Conservation (phyloP, 2,113 vertebrate species). For the Scytalopus superciliaris region DNA sequence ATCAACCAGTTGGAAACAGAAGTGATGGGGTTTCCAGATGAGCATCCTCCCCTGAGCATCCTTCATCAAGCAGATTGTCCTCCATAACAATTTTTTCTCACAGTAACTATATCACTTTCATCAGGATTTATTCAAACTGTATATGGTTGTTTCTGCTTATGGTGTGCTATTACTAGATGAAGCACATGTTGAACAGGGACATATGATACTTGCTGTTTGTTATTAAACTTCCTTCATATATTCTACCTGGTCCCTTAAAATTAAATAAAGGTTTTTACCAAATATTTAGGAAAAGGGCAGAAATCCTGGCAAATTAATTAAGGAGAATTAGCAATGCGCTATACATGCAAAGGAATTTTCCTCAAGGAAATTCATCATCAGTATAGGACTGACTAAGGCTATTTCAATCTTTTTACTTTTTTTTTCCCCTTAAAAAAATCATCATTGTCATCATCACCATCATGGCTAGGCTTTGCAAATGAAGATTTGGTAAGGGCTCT, state of each 20-base stretch:
- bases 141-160: neutral
- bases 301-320: neutral
- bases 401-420: neutral
- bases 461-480: too few relatives aligned
- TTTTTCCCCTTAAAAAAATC: neutral
- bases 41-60: neutral
- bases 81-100: neutral
- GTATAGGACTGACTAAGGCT: neutral
- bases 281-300: neutral
- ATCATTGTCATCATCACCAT: too few relatives aligned
- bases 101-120: neutral
- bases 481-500: too few relatives aligned
- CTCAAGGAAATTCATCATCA: neutral
- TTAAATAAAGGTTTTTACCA: neutral
- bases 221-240: neutral
- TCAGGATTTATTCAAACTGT: neutral
- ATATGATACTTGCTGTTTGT: neutral
- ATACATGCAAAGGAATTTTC: neutral
- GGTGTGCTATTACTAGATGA: neutral
- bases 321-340: neutral
- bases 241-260: neutral
- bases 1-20: neutral
- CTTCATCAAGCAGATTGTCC: neutral
- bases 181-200: neutral
- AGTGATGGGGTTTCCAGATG: neutral